Conservation (phyloP, 2,113 vertebrate genomes). For the Gracilinanus agilis region DNA sequence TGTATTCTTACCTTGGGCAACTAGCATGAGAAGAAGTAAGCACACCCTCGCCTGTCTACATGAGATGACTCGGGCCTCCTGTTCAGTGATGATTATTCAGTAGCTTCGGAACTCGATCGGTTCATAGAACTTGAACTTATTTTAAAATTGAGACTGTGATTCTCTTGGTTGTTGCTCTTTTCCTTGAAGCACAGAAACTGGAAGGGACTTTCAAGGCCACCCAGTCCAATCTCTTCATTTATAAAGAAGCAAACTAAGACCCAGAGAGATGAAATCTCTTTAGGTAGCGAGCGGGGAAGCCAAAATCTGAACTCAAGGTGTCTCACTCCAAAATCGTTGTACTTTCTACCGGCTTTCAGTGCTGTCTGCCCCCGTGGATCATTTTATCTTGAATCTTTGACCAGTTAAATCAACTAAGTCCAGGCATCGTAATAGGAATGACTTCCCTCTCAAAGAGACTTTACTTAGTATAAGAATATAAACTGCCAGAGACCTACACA, state of each 20-base stretch:
- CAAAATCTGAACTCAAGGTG: background rate
- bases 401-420: constrained; percentile 51
- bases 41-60: background rate
- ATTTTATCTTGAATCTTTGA: constrained; percentile 47
- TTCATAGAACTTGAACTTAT: background rate
- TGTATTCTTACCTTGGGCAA: constrained; percentile 4
- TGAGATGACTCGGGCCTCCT: constrained; percentile 1
- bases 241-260: background rate
- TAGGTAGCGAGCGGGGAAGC: background rate
- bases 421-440: background rate
- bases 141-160: constrained; percentile 24
- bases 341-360: constrained; percentile 28
- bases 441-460: constrained; percentile 24
- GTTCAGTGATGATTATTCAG: background rate
- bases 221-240: background rate
- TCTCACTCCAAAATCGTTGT: background rate
- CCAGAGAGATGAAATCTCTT: background rate
- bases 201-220: background rate
- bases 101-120: background rate
- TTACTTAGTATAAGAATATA: background rate
- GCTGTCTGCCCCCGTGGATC: constrained; percentile 37
- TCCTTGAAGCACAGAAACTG: background rate
- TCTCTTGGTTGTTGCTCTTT: background rate
- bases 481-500: background rate
- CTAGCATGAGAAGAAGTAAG: background rate